Percentiles rank a stretch among this genome's conserved stretches.
phyloP scores from a whole-genome alignment of 2,797 vertebrate species.

The Molossus alvarezi region DNA sequence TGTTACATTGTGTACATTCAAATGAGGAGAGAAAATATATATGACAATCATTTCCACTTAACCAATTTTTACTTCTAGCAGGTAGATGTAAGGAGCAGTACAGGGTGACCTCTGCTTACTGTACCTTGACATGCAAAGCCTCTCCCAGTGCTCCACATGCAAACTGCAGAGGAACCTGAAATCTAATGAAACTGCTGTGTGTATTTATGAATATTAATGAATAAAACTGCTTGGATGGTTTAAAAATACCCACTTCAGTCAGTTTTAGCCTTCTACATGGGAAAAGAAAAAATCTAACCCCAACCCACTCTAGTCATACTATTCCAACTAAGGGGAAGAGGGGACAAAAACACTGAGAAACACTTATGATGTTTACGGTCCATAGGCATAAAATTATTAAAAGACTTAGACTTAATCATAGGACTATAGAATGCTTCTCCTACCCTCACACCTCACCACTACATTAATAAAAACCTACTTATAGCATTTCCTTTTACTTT shows the following conservation, averaged over 20 bases:
- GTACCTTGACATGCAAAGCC: conserved; percentile 93
- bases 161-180: conserved; percentile 95
- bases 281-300: too few species aligned
- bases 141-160: conserved; percentile 98
- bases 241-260: too few species aligned
- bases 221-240: conserved; percentile 99
- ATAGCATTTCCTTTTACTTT: too few species aligned
- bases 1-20: too few species aligned
- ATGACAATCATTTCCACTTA: conserved; percentile 99
- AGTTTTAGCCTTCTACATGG: too few species aligned
- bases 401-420: background rate
- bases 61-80: conserved; percentile 98
- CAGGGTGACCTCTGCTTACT: conserved; percentile 81
- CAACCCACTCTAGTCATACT: background rate
- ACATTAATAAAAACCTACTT: too few species aligned
- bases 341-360: background rate
- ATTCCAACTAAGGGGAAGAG: background rate
- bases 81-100: conserved; percentile 96
- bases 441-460: too few species aligned
- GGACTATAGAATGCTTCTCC: too few species aligned
- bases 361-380: background rate
- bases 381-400: background rate
- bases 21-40: conserved; percentile 94
- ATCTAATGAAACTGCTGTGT: conserved; percentile 99
- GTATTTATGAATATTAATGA: conserved; percentile 99